Base-by-base conservation (phyloP, 2,113 vertebrate genomes). In the Monarcha castaneiventris region DNA sequence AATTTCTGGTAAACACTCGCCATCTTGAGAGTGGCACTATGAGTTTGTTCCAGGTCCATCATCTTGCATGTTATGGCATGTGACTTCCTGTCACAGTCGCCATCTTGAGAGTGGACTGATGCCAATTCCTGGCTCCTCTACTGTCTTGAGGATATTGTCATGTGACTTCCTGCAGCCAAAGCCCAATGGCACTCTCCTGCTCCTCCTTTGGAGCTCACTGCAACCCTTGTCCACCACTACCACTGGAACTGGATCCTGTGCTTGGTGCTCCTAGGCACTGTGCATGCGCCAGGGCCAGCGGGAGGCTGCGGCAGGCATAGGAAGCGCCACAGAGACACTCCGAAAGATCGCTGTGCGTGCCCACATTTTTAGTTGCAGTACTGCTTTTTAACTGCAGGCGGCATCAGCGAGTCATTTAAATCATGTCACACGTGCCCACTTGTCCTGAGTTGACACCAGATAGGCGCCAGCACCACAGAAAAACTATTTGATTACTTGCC, bases 321-420 rank as follows among this genome's bases (percentile, higher is more conserved):
- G 25, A 32, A 46, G 26, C 1, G 4, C 62, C 39, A 6, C 49
- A 3, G 39, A 7, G 33, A 11, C 33, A 6, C 26, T 1, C 25
- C 0, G 2, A 23, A 16, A 3, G 29, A 35, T 33, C 49, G 9
- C 33, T 4, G 26, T 23, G 32, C 3, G 1, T 5, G 11, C 1
- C 9, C 33, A 22, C 9, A 18, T 63, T 64, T 21, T 25, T 32
- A 76, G n/a, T 25, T 61, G 73, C 73, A 61, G 56, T 32, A 48
- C 56, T 5, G 7, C 56, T 30, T 76, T 48, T 37, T 13, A 32
- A 4, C 20, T 37, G 73, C 73, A 76, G 55, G 43, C 37, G 55
- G 33, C 73, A 16, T 6, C 20, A 59, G 18, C 11, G 9, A 75
- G 15, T 46, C 11, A 22, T 48, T 37, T 35, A 58, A 46, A 8